Evolutionary conservation across 1,140 invertebrate genomes (phyloP).

Genomic region (Drosophila lini): DNA sequence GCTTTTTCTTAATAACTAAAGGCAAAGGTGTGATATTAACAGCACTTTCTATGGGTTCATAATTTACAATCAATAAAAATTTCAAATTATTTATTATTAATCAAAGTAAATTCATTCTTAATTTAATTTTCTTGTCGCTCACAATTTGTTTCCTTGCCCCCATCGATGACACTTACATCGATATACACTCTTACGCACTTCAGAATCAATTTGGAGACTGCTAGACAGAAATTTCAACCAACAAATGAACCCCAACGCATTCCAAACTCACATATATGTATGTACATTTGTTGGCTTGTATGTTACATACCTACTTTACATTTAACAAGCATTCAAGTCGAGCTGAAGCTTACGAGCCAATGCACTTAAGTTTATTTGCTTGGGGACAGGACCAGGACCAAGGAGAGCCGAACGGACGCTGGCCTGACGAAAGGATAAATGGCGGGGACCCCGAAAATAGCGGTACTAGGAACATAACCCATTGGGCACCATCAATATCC

Average conservation of each 20-base stretch:
- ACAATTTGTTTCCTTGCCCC: not conserved
- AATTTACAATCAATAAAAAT: too few relatives aligned
- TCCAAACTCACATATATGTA: slow-evolving; percentile 22
- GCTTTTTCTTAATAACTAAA: slow-evolving; percentile 4
- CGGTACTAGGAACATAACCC: slow-evolving; percentile 23
- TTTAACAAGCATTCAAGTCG: slow-evolving; percentile 64
- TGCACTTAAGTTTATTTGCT: slow-evolving; percentile 78
- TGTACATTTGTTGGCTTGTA: not conserved
- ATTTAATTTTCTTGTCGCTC: slow-evolving; percentile 15
- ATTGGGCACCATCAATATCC: slow-evolving; percentile 49
- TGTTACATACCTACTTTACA: slow-evolving; percentile 63
- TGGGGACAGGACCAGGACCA: slow-evolving; percentile 47
- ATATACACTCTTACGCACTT: slow-evolving; percentile 38
- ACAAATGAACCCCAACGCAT: slow-evolving; percentile 35
- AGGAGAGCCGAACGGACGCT: not conserved
- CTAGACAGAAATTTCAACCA: slow-evolving; percentile 11
- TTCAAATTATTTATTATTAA: not conserved
- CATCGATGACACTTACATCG: slow-evolving; percentile 23
- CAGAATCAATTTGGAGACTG: slow-evolving; percentile 33
- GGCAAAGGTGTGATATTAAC: not conserved
- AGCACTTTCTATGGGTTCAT: slow-evolving; percentile 1
- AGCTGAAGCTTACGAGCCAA: slow-evolving; percentile 46
- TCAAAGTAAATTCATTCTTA: not conserved
- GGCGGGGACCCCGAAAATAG: slow-evolving; percentile 21
- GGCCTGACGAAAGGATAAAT: slow-evolving; percentile 2